Evolutionary conservation across 2,113 vertebrate species (phyloP).

Genomic region (Geococcyx californianus): DNA sequence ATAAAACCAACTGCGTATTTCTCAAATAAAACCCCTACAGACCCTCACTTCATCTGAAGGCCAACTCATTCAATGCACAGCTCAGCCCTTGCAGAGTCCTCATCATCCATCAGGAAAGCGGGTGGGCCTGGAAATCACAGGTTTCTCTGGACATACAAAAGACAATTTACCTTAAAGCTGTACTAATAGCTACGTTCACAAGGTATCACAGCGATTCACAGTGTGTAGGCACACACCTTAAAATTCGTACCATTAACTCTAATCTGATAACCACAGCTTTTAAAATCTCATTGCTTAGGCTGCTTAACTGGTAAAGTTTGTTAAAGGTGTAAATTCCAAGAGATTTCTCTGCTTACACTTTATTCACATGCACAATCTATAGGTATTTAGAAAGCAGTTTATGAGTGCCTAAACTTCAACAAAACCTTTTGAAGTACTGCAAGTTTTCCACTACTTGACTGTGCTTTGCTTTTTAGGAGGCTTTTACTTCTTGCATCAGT

Average conservation of each 20-base stretch:
- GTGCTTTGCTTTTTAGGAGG: background rate
- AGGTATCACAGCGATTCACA: background rate
- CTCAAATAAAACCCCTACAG: background rate
- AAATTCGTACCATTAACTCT: background rate
- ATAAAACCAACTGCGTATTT: background rate
- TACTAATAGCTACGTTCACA: background rate
- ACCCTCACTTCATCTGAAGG: background rate
- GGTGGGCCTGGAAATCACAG: background rate
- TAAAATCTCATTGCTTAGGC: background rate
- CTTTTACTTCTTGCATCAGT: background rate
- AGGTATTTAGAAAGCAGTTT: background rate
- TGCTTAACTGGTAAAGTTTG: rapidly evolving
- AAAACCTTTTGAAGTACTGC: background rate
- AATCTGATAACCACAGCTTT: background rate
- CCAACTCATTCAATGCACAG: background rate
- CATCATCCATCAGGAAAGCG: background rate
- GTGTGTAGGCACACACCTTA: background rate
- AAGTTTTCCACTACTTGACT: background rate
- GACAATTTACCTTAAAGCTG: background rate
- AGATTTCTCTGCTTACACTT: background rate
- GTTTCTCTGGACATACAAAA: background rate
- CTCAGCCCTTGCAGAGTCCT: background rate
- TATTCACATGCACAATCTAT: background rate
- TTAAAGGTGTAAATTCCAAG: background rate
- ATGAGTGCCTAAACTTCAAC: rapidly evolving